A percentile compares a stretch with the other conserved stretches of the same genome.
Conservation (phyloP, 2,113 vertebrate genomes). For the Meleagris gallopavo region DNA sequence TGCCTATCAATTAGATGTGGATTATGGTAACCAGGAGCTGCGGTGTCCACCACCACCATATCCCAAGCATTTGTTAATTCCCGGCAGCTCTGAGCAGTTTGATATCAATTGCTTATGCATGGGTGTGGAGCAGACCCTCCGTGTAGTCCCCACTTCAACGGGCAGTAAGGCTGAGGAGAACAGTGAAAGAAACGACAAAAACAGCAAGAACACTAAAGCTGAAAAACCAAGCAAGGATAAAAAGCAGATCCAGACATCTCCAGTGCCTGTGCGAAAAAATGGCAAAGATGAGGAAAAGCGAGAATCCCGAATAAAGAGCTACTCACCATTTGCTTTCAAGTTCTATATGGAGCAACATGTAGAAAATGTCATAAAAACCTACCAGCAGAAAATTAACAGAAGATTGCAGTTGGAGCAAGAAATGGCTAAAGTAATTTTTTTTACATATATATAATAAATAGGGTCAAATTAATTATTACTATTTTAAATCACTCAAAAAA, state of each 20-base stretch:
- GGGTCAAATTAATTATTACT: background rate
- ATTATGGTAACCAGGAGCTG: slow-evolving; percentile 82
- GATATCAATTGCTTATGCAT: slow-evolving; percentile 76
- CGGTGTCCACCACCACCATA: slow-evolving; percentile 93
- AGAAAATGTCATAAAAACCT: slow-evolving; percentile 97
- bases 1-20: slow-evolving; percentile 82
- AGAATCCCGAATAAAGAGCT: slow-evolving; percentile 97
- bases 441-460: background rate
- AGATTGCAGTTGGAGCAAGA: slow-evolving; percentile 95
- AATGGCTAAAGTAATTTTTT: slow-evolving; percentile 92
- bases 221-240: slow-evolving; percentile 90
- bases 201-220: slow-evolving; percentile 81
- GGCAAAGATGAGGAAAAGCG: slow-evolving; percentile 94
- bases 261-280: slow-evolving; percentile 91
- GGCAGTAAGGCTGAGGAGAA: slow-evolving; percentile 72
- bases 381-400: slow-evolving; percentile 96
- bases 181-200: slow-evolving; percentile 81
- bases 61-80: slow-evolving; percentile 89
- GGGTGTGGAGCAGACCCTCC: slow-evolving; percentile 80
- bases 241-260: slow-evolving; percentile 97
- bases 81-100: slow-evolving; percentile 80
- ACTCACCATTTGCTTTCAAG: slow-evolving; percentile 97
- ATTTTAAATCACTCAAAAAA: background rate
- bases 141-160: slow-evolving; percentile 42
- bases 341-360: slow-evolving; percentile 99